Conservation (phyloP, 2,888 invertebrate species). For the Gasteruption jaculator region DNA sequence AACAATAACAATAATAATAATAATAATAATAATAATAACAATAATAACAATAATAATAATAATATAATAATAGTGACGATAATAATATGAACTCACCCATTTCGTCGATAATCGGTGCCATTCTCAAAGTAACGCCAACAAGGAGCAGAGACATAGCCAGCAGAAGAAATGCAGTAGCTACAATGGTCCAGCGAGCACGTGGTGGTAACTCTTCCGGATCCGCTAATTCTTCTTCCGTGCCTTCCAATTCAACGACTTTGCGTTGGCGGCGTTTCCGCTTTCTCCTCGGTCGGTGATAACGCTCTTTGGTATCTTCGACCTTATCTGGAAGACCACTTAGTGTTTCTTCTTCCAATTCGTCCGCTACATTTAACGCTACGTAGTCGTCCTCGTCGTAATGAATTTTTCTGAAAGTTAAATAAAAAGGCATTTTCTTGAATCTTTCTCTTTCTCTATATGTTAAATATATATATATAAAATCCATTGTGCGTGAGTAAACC, state of each 20-base stretch:
- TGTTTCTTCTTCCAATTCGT: slow-evolving; percentile 48
- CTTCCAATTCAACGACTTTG: slow-evolving; percentile 34
- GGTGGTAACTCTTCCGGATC: slow-evolving; percentile 81
- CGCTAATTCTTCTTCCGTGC: slow-evolving; percentile 55
- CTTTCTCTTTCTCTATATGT: too few relatives aligned
- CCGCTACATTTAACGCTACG: slow-evolving; percentile 55
- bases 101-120: slow-evolving; percentile 94
- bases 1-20: too few relatives aligned
- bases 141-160: slow-evolving; percentile 84
- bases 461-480: too few relatives aligned
- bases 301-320: slow-evolving; percentile 30
- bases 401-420: slow-evolving; percentile 45
- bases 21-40: too few relatives aligned
- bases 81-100: slow-evolving; percentile 89
- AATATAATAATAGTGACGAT: too few relatives aligned
- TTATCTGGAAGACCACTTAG: slow-evolving; percentile 35
- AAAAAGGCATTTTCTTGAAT: too few relatives aligned
- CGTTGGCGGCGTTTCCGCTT: slow-evolving; percentile 49
- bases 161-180: slow-evolving; percentile 83
- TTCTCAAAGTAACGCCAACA: slow-evolving; percentile 85
- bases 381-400: slow-evolving; percentile 54
- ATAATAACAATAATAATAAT: too few relatives aligned
- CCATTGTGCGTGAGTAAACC: too few relatives aligned
- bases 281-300: slow-evolving; percentile 43
- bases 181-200: slow-evolving; percentile 84